Base-by-base conservation (phyloP, 2,888 invertebrate species). In the Mythimna impura region DNA sequence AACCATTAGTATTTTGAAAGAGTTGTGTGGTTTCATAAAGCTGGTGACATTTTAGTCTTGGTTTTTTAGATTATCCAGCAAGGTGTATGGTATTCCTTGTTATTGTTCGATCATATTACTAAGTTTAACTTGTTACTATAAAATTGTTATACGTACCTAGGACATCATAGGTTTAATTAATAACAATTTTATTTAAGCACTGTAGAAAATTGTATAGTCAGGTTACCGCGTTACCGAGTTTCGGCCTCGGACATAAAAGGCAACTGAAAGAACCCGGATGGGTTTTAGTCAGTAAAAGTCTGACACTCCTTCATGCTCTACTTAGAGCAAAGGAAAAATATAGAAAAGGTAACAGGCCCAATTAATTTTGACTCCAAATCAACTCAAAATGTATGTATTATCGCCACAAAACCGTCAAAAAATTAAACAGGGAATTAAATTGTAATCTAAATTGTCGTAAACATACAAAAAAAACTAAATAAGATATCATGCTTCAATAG, bases 1-100 rank as follows among this genome's bases (percentile, higher is more conserved):
- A 50, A 79, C 54, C 61, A 60, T 79, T 79, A 17, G 22, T 80
- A 14, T 55, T 64, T 65, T 73, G 30, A 14, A 30, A 47, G 36
- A 69, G 40, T 50, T 40, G 34, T 61, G 64, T 60, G 10, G 12
- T 12, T 0, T 14, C 17, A 4, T 58, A n/a, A 2, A 43, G 20
- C 14, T 4, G 20, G 10, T 60, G n/a, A 22, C 47, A 22, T 54
- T 78, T n/a, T 43, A 30, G 4, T 52, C n/a, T 8, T n/a, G n/a
- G 8, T 52, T 52, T 52, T 52, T n/a, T 8, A 7, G n/a, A 12
- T n/a, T 55, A 9, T 25, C 14, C 30, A 43, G 54, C 12, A n/a
- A 34, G 30, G 14, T 50, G 7, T 22, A 30, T 8, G 43, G 4
- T 70, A 22, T 63, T n/a, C 17, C 0, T 25, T 69, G 8, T 36